Evolutionary conservation across 2,888 invertebrate species (phyloP).

Genomic region (Phaonia tiefii): DNA sequence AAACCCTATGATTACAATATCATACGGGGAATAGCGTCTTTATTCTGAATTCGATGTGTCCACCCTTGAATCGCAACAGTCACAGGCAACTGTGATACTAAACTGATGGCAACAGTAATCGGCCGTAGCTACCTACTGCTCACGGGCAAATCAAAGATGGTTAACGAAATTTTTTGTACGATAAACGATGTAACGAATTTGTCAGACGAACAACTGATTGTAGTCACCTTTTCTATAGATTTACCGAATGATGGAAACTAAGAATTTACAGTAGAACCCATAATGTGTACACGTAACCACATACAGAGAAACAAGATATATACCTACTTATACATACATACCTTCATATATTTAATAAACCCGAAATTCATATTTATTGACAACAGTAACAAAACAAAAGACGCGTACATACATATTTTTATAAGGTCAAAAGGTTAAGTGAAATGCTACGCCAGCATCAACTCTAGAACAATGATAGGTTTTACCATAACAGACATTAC

Average conservation of each 20-base stretch:
- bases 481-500: conserved; percentile 12
- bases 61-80: no score
- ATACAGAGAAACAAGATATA: conserved; percentile 44
- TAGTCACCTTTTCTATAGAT: conserved; percentile 70
- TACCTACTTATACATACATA: conserved; percentile 56
- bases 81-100: no score
- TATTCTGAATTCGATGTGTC: no score
- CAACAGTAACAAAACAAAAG: conserved; percentile 22
- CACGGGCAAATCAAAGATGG: no score
- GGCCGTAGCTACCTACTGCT: no score
- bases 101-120: no score
- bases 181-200: conserved; percentile 13
- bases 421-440: conserved; percentile 24
- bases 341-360: conserved; percentile 55
- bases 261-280: conserved; percentile 65
- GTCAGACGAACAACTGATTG: conserved; percentile 8
- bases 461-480: conserved; percentile 32
- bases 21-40: no score
- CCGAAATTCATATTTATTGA: conserved; percentile 50
- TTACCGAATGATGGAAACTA: conserved; percentile 67
- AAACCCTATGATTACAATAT: no score
- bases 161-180: not conserved
- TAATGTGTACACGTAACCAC: conserved; percentile 45
- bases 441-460: conserved; percentile 21
- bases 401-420: conserved; percentile 35